phyloP scores from a whole-genome alignment of 1,140 invertebrate genomes.

The Oncopodura yosiiana region DNA sequence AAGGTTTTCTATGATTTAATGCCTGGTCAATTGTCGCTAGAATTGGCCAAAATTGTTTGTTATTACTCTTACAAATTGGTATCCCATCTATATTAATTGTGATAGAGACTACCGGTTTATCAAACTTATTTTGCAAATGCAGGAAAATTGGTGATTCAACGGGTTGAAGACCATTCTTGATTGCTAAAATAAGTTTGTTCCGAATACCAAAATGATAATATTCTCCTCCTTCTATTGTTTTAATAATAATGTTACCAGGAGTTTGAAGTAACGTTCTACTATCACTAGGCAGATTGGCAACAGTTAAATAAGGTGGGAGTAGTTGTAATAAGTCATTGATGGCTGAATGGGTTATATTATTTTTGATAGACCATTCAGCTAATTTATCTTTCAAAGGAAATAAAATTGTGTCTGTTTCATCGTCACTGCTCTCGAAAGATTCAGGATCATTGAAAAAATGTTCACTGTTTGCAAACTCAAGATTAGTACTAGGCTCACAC shows the following conservation, averaged over 20 bases:
- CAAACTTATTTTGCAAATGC: no score
- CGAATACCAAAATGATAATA: slow-evolving; percentile 26
- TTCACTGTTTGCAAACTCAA: no score
- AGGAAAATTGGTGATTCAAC: no score
- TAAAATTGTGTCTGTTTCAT: no score
- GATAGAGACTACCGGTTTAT: slow-evolving; percentile 14
- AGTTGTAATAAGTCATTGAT: slow-evolving; percentile 1
- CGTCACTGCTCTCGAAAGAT: no score
- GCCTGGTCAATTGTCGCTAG: slow-evolving; percentile 14
- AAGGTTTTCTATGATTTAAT: neutral
- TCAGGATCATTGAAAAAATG: no score
- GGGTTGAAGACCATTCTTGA: neutral
- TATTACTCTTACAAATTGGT: slow-evolving; percentile 12
- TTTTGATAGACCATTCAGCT: slow-evolving; percentile 11
- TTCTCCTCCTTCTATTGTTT: slow-evolving; percentile 7
- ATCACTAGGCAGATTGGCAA: slow-evolving; percentile 1
- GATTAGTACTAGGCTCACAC: no score
- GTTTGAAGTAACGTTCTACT: slow-evolving; percentile 21
- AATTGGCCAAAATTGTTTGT: slow-evolving; percentile 16
- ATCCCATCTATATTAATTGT: slow-evolving; percentile 17
- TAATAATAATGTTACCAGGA: slow-evolving; percentile 5
- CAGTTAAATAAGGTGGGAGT: neutral
- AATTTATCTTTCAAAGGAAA: no score
- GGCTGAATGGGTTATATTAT: slow-evolving; percentile 9
- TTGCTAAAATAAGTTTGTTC: neutral